Evolutionary conservation across 2,113 vertebrate species (phyloP), one percentile per base, ranked within the genome.

Genomic region (Falcunculus frontatus): DNA sequence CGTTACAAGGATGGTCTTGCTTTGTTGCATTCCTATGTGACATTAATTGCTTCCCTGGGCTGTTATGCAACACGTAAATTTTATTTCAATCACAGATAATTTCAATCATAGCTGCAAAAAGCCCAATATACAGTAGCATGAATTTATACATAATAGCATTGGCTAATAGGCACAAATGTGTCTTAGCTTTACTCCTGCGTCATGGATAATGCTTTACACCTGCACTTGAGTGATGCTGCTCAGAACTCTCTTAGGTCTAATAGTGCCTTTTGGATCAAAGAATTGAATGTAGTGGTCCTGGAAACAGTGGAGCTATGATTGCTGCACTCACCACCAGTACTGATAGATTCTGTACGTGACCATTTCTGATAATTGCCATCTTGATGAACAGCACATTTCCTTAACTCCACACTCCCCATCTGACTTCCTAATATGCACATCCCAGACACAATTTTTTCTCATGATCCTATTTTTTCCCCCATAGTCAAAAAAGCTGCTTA

Each of bases 21-120:
- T 79, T 88, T 82, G 23, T 14, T 0, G 0, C 1, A 0, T 35
- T 87, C 50, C n/a, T 68, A 1, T 30, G n/a, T 32, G 22, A 46
- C n/a, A 29, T 35, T 30, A 26, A 20, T 73, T 25, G 5, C 32
- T 77, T 39, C 47, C 44, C 39, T 84, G 29, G 12, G 39, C 32
- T 78, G 16, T 72, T 63, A 59, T 11, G 8, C 56, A 95, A 57
- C 18, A 63, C 12, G 3, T 25, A 33, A 8, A 50, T 63, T 63
- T 85, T 46, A 57, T 67, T 63, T 49, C 39, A 74, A 15, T 39
- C 39, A 69, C 16, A 65, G 26, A 29, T 59, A 50, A 72, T 81
- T 81, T 76, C 57, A 81, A 13, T 33, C 60, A 69, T 1, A 2
- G 7, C 11, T 80, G 18, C n/a, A 87, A 50, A 88, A 80, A 10